phyloP scores from a whole-genome alignment of 2,113 vertebrate genomes.

The Speoplatyrhinus poulsoni region DNA sequence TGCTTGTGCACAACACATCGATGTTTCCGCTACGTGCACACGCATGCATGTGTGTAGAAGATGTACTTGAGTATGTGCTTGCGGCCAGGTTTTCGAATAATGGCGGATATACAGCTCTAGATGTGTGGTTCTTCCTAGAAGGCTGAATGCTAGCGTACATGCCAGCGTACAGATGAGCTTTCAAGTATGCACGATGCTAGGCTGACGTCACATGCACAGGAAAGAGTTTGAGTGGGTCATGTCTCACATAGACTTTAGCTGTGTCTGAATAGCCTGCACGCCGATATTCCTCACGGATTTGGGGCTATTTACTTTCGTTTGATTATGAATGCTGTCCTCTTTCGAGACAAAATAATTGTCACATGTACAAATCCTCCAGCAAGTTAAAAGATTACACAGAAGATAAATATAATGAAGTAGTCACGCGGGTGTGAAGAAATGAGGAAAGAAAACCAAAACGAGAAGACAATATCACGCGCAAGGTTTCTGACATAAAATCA shows the following conservation, averaged over 20 bases:
- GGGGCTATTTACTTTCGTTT: too few relatives aligned
- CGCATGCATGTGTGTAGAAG: background rate
- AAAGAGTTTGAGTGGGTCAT: constrained; percentile 4
- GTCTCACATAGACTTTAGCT: constrained; percentile 5
- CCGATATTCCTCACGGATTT: too few relatives aligned
- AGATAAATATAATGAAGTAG: background rate
- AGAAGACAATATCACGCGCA: background rate
- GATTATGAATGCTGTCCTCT: background rate
- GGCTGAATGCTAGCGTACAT: constrained; percentile 26
- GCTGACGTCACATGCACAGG: constrained; percentile 7
- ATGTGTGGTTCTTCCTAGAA: constrained; percentile 82
- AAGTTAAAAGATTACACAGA: background rate
- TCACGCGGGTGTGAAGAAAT: background rate
- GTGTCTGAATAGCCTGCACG: background rate
- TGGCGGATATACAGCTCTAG: constrained; percentile 64
- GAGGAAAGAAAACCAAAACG: background rate
- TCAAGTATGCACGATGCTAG: constrained; percentile 28
- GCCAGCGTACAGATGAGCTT: constrained; percentile 19
- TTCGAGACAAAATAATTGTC: background rate
- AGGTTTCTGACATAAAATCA: constrained; percentile 1
- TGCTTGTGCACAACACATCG: background rate
- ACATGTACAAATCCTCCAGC: background rate
- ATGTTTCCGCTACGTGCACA: background rate
- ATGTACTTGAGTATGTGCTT: constrained; percentile 49
- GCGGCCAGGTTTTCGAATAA: constrained; percentile 71